Base-by-base conservation (phyloP, 2,113 vertebrate species). In the Zingel zingel region DNA sequence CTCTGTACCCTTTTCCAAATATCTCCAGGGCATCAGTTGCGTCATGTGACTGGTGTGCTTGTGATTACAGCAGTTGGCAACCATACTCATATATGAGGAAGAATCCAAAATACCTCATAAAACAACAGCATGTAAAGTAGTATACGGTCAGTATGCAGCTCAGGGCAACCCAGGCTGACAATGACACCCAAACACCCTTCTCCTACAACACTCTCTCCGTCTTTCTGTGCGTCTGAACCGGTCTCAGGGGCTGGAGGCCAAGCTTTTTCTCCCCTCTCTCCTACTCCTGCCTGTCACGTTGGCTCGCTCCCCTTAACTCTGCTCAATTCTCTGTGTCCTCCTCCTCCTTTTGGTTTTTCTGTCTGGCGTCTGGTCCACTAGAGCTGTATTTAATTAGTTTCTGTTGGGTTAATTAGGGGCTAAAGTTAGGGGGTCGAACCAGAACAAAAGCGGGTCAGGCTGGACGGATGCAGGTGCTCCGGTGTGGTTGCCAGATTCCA, bases 321-420 rank as follows among this genome's bases (percentile, higher is more conserved):
- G 13, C 86, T 91, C 80, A 81, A 74, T 77, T 88, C 77, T 64
- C 62, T 57, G 58, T 69, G 53, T 87, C 87, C 80, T 74, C 77
- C 80, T 82, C 19, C 70, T 73, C 19, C 66, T 78, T 15, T 43
- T 59, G 25, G 48, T 80, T 27, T 65, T 47, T 82, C 48, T 90
- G 88, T 91, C 73, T 93, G 91, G 82, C 84, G 72, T 93, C 92
- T 93, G 93, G 92, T 88, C 91, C 86, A 85, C 87, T 77, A 92
- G 91, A 92, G 93, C 91, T 91, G 92, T 81, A 90, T 94, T 96
- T 96, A 95, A 95, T 95, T 95, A 95, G 94, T 95, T 95, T 96
- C 93, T 94, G 90, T 94, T 91, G 93, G 94, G 92, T 96, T 95
- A 94, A 95, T 96, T 95, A 95, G 92, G 89, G 93, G 88, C 90